phyloP scores from a whole-genome alignment of 2,797 vertebrate species.

The Polyboroides typus region DNA sequence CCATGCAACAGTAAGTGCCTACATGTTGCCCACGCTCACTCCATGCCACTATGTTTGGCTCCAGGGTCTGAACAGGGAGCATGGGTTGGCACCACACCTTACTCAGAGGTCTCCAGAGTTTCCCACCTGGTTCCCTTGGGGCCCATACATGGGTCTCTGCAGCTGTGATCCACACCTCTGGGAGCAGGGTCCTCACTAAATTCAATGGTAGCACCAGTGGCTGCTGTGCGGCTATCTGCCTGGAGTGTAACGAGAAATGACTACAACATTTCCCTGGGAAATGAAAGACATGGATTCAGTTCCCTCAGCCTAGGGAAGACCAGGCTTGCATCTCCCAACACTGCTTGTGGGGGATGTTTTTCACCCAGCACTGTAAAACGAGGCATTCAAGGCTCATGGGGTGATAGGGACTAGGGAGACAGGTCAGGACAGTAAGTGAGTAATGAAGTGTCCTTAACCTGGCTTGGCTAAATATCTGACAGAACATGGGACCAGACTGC shows the following conservation, averaged over 20 bases:
- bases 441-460: background rate
- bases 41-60: rapidly evolving
- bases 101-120: background rate
- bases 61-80: background rate
- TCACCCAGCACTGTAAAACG: background rate
- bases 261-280: background rate
- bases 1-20: background rate
- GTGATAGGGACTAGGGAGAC: background rate
- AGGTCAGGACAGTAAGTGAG: background rate
- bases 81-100: background rate
- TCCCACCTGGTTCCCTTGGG: background rate
- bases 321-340: background rate
- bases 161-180: background rate
- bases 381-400: background rate
- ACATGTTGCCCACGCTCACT: rapidly evolving
- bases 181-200: background rate
- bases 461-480: background rate
- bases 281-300: background rate
- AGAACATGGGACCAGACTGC: background rate
- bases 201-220: background rate
- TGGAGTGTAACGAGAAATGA: background rate
- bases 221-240: background rate
- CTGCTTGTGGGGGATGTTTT: background rate
- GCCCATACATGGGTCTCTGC: background rate
- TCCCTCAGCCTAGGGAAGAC: background rate